phyloP scores from a whole-genome alignment of 1,140 invertebrate species.

The Lerema accius region DNA sequence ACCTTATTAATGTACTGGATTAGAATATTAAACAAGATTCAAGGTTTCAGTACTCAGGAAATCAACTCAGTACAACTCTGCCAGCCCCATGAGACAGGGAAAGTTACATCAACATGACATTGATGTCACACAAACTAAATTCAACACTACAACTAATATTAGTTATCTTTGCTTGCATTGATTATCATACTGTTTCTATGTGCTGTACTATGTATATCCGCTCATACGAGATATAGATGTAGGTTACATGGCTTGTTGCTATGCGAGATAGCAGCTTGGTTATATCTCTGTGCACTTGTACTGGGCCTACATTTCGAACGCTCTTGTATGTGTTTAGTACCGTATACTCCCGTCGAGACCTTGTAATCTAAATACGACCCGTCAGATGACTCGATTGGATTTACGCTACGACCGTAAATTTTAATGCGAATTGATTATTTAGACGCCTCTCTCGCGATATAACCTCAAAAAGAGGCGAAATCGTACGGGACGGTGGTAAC shows the following conservation, averaged over 20 bases:
- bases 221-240: conserved; percentile 66
- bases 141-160: conserved; percentile 29
- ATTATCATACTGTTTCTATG: conserved; percentile 64
- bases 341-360: conserved; percentile 37
- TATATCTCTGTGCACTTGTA: conserved; percentile 39
- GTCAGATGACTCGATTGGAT: conserved; percentile 49
- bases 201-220: conserved; percentile 38
- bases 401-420: conserved; percentile 41
- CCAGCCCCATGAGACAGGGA: conserved; percentile 9
- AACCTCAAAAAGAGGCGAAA: conserved; percentile 56
- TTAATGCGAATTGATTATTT: conserved; percentile 49
- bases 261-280: conserved; percentile 65
- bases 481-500: conserved; percentile 48
- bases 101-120: conserved; percentile 26
- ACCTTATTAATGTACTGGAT: conserved; percentile 24
- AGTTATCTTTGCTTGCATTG: conserved; percentile 51
- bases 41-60: conserved; percentile 21
- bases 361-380: conserved; percentile 49
- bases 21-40: conserved; percentile 30
- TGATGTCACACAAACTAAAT: conserved; percentile 35
- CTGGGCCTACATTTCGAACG: conserved; percentile 18
- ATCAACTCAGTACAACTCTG: conserved; percentile 1
- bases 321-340: conserved; percentile 34
- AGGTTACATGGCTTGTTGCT: conserved; percentile 73
- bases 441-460: conserved; percentile 46